Conservation (phyloP, 2,888 invertebrate genomes). For the Drosophila kokeensis region DNA sequence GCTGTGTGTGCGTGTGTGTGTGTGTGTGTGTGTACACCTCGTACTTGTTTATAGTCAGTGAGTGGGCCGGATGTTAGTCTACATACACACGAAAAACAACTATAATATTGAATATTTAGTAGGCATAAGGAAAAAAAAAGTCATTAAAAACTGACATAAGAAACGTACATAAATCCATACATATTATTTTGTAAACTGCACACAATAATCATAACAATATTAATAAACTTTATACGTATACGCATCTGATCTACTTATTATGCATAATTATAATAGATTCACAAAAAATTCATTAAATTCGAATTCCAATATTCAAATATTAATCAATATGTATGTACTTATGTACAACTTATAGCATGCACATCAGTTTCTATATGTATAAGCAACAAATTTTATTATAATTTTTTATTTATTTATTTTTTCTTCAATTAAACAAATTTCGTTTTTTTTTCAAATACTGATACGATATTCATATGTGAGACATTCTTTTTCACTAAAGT, state of each 20-base stretch:
- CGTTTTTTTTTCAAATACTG: conserved; percentile 23
- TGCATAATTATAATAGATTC: conserved; percentile 2
- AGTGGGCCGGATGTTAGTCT: conserved; percentile 39
- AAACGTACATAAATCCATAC: conserved; percentile 4
- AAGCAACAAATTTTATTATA: background rate
- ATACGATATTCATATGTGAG: conserved; percentile 83
- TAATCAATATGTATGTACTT: conserved; percentile 18
- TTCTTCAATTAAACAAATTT: background rate
- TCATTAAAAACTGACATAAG: conserved; percentile 13
- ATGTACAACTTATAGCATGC: conserved; percentile 23
- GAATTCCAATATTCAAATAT: conserved; percentile 29
- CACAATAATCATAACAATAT: conserved; percentile 9
- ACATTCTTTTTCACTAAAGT: conserved; percentile 45
- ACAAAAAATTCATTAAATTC: conserved; percentile 26
- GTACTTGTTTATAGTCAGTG: conserved; percentile 21
- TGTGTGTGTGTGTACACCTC: background rate
- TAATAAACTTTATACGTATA: conserved; percentile 2
- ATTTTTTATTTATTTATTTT: conserved; percentile 16
- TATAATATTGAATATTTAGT: conserved; percentile 16
- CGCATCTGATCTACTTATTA: conserved; percentile 15
- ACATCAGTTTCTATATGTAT: background rate
- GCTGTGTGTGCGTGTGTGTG: background rate
- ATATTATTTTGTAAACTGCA: conserved; percentile 4
- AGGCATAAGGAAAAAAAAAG: background rate
- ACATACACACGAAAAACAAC: conserved; percentile 16